phyloP scores from a whole-genome alignment of 1,140 invertebrate species.

The Paraescarpia echinospica region DNA sequence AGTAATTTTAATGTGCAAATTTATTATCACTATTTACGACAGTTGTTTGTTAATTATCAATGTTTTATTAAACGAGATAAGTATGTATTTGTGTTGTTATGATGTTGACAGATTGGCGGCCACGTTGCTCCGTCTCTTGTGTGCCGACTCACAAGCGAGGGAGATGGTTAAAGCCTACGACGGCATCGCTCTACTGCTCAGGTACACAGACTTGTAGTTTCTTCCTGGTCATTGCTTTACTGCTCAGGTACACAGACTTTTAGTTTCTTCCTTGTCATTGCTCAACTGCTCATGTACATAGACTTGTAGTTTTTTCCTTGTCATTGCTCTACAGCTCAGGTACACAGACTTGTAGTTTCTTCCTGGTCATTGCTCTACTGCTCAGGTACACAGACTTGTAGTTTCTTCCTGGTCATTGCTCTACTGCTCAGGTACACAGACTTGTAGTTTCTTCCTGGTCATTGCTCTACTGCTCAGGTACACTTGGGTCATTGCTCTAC shows the following conservation, averaged over 20 bases:
- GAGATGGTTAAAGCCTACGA: conserved; percentile 55
- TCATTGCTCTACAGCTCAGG: too few relatives aligned
- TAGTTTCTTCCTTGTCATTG: conserved; percentile 4
- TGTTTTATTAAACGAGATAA: neutral
- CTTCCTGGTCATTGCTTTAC: neutral
- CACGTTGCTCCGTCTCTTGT: conserved; percentile 52
- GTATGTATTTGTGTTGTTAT: conserved; percentile 21
- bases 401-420: neutral
- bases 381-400: neutral
- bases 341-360: too few relatives aligned
- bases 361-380: neutral
- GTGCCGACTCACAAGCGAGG: conserved; percentile 47
- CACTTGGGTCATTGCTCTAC: too few relatives aligned
- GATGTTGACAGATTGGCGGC: conserved; percentile 49
- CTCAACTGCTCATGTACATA: neutral
- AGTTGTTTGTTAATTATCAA: neutral
- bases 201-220: conserved; percentile 35
- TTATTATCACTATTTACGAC: neutral
- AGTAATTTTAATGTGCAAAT: neutral
- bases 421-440: neutral
- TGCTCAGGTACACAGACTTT: neutral
- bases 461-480: conserved; percentile 12
- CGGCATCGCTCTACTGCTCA: conserved; percentile 56
- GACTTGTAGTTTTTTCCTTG: neutral
- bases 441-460: neutral